Base-by-base conservation (phyloP, 2,888 invertebrate species). In the Patella depressa region DNA sequence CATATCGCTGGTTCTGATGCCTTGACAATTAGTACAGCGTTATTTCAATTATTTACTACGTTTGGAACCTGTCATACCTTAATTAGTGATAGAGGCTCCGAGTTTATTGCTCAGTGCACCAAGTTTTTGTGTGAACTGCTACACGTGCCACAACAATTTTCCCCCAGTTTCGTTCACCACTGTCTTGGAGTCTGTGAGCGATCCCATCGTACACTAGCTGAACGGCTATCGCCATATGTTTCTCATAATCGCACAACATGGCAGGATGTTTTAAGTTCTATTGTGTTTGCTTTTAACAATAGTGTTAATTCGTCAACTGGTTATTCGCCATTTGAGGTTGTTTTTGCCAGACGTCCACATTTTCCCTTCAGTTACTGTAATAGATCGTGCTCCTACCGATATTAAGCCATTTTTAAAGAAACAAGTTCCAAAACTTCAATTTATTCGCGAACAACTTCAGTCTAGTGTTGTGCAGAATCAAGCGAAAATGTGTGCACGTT, bases 141-240 rank as follows among this genome's bases (percentile, higher is more conserved):
- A 17, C 53, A 24, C 5, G 53, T n/a, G 34, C 34, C 34, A 0
- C 34, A 34, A 34, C 34, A 34, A 34, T 34, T 75, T 24, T 76
- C 78, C 15, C 78, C 78, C 14, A 73, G 73, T 34, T 73, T 70
- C 19, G 71, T 73, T 19, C 81, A 81, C 53, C 76, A 79, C 45
- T 81, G 81, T 45, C 71, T 79, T 53, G 79, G 76, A 17, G 79
- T 77, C 15, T 79, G 75, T 69, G 76, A 81, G 55, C 75, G 77
- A 5, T 73, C 77, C 24, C 81, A 81, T 54, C 24, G 72, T 12
- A 78, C 74, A 59, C 14, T 78, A n/a, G 77, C 78, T 12, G 81
- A 78, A 57, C 71, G 74, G 12, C 29, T 81, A 2, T 78, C 79
- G 3, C 78, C 78, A 14, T 81, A 78, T 53, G 55, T 81, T 65